Base-by-base conservation (phyloP, 2,888 invertebrate genomes). In the Noctua janthe region DNA sequence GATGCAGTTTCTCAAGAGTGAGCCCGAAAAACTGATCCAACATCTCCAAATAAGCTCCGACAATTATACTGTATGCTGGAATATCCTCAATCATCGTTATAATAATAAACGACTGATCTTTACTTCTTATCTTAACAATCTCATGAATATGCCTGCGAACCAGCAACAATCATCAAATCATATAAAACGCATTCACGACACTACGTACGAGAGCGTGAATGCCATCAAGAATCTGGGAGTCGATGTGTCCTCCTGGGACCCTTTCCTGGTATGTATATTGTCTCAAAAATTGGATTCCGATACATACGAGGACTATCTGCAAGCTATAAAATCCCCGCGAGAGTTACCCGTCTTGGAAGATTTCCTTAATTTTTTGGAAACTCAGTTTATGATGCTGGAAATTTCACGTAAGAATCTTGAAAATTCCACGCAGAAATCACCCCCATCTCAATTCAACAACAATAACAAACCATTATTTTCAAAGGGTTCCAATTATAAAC, bases 181-280 rank as follows among this genome's bases (percentile, higher is more conserved):
- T 49, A 76, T 79, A 71, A 67, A 78, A 73, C 64, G 73, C 35
- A 78, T 78, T 67, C 62, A 73, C 54, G 73, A 67, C 69, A 47
- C 64, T 47, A 70, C 59, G 8, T 62, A 77, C 23, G 70, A 76
- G 59, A 76, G 47, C 59, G 70, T 76, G 35, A 76, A 76, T 47
- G 76, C 76, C 20, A 79, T 74, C 15, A 78, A 79, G 29, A 78
- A 77, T 29, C 35, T 77, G 20, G 71, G 77, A 71, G 77, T 77
- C 59, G 69, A 78, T 78, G 49, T 76, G 39, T 23, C 71, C 17
- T 74, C 74, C 17, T 80, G 80, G 80, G 76, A 72, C 11, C 64
- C 75, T 10, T 66, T 76, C 47, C 6, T 29, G 29, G 29, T 29
- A 29, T 29, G 29, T 29, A 29, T 29, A 29, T 29, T 29, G 29